phyloP scores from a whole-genome alignment of 2,113 vertebrate genomes.

The Leuciscus idus region DNA sequence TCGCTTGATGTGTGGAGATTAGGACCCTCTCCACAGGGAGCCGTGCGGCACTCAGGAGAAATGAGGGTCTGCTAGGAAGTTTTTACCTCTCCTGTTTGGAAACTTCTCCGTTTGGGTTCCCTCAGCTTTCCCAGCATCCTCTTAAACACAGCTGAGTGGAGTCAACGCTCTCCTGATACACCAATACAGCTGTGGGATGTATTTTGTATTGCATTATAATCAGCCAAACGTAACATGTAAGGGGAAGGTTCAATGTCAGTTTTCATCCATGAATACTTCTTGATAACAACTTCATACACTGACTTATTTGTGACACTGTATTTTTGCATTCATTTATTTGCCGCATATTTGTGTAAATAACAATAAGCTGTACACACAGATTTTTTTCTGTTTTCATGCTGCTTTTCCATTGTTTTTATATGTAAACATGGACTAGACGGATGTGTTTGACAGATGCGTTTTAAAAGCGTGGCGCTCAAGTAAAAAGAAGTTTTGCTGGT shows the following conservation, averaged over 20 bases:
- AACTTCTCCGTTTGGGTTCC: conserved; percentile 73
- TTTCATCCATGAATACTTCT: neutral
- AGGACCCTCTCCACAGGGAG: conserved; percentile 76
- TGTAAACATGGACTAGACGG: no score
- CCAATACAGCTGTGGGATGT: conserved; percentile 39
- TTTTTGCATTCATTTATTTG: no score
- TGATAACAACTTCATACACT: neutral
- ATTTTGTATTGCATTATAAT: neutral
- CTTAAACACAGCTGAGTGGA: conserved; percentile 61
- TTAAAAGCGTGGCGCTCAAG: no score
- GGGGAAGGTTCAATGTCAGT: neutral
- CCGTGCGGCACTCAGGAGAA: conserved; percentile 76
- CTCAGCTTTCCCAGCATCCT: conserved; percentile 61
- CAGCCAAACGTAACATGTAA: neutral
- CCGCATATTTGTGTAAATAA: no score
- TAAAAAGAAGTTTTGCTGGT: no score
- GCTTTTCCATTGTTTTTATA: no score
- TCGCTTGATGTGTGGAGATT: conserved; percentile 80
- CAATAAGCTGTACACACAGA: no score
- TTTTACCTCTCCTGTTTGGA: conserved; percentile 75
- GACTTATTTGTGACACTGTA: no score
- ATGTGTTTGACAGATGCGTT: no score
- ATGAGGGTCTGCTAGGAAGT: conserved; percentile 74
- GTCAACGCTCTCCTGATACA: conserved; percentile 45
- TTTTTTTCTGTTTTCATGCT: no score